A percentile compares a stretch with the other conserved stretches of the same genome.
These are phyloP conservation scores for Strigamia maritima DNA, from an alignment of 2,888 invertebrate genomes.

Conservation along the genomic window DNA sequence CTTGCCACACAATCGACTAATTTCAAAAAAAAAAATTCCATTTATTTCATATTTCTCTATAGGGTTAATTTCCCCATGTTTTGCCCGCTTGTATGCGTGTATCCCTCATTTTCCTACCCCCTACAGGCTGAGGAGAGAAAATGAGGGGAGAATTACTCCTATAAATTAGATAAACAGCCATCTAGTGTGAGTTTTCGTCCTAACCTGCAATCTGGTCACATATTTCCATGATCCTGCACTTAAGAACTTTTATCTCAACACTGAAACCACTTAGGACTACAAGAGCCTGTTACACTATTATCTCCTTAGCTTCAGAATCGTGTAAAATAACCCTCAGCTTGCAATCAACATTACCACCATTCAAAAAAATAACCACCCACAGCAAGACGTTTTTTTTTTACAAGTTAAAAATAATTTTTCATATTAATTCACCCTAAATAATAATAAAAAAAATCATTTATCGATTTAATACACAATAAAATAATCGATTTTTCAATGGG, in stretches of 20 bases:
- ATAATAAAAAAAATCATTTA: background rate
- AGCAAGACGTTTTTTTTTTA: background rate
- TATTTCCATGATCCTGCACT: slow-evolving; percentile 12
- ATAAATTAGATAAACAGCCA: slow-evolving; percentile 15
- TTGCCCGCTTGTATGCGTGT: background rate
- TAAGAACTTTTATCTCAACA: slow-evolving; percentile 15
- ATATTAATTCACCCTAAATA: background rate
- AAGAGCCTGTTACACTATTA: slow-evolving; percentile 15
- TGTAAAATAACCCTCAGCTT: background rate
- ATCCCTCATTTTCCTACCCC: background rate
- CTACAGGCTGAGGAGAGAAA: background rate
- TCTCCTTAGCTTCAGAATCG: background rate
- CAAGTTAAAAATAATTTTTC: background rate
- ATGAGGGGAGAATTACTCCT: slow-evolving; percentile 10
- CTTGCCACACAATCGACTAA: background rate
- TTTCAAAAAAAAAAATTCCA: background rate
- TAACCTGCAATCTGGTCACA: slow-evolving; percentile 10
- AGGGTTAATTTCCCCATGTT: background rate
- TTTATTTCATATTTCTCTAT: background rate
- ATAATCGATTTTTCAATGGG: background rate
- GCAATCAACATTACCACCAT: slow-evolving; percentile 2
- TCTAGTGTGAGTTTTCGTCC: slow-evolving; percentile 15
- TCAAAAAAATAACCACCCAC: background rate
- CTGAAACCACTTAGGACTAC: slow-evolving; percentile 15
- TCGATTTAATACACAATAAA: slow-evolving; percentile 6